A percentile compares a stretch with the other conserved stretches of the same genome.
These are phyloP conservation scores for Meriones unguiculatus DNA, from an alignment of 2,113 vertebrate genomes.

Conservation along the genomic window DNA sequence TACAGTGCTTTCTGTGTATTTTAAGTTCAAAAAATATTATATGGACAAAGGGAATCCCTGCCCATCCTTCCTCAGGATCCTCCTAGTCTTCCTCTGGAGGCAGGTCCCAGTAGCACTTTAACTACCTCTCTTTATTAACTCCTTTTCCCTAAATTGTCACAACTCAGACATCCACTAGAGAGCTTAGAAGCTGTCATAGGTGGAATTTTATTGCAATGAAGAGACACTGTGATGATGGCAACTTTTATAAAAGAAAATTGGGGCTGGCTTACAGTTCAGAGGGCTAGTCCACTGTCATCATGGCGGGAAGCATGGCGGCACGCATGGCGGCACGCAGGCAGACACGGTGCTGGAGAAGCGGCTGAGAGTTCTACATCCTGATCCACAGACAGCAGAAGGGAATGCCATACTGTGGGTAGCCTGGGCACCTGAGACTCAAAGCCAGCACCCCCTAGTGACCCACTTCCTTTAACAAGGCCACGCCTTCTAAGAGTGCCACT, in stretches of 20 bases:
- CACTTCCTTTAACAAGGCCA: not conserved
- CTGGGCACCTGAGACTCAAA: not conserved
- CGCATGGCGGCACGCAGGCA: not conserved
- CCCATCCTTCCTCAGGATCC: not conserved
- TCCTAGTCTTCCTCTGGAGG: not conserved
- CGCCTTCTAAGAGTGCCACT: not conserved
- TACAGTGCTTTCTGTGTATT: not conserved
- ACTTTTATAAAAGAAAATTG: not conserved
- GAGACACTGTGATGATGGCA: not conserved
- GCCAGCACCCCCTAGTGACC: not conserved
- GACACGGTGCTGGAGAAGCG: not conserved
- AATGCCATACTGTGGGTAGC: not conserved
- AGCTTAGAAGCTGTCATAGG: not conserved
- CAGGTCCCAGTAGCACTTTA: not conserved
- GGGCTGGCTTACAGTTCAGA: not conserved
- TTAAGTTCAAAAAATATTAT: not conserved
- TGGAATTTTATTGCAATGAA: not conserved
- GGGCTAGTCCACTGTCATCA: not conserved
- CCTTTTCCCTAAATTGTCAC: not conserved
- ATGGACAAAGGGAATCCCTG: not conserved
- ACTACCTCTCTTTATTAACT: not conserved
- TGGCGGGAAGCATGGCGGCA: not conserved
- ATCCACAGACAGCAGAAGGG: not conserved
- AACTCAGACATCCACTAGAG: not conserved
- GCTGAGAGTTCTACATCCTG: not conserved